Evolutionary conservation across 1,140 invertebrate species (phyloP).

Genomic region (Papilio aristodemus): DNA sequence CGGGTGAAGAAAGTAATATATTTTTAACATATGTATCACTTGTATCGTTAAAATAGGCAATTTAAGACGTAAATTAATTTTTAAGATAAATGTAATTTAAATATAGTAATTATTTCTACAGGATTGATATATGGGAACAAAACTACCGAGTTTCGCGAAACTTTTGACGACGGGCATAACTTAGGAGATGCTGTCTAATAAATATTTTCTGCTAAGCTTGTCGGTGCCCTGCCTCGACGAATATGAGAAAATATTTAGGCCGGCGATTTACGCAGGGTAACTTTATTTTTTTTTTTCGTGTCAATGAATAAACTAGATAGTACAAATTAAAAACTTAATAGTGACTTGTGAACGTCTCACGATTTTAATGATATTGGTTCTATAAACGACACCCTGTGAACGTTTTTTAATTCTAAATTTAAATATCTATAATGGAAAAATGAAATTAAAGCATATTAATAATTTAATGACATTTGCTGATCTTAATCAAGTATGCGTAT

Average conservation of each 20-base stretch:
- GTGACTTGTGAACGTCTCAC: no score
- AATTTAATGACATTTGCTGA: no score
- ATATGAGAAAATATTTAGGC: conserved; percentile 24
- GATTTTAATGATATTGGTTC: no score
- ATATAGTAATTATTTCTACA: neutral
- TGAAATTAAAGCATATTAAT: neutral
- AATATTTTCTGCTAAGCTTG: conserved; percentile 21
- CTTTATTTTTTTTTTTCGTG: conserved; percentile 23
- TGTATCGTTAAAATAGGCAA: no score
- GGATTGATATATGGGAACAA: neutral
- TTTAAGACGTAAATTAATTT: no score
- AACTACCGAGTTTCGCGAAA: neutral
- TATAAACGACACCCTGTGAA: no score
- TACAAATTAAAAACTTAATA: no score
- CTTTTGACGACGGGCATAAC: neutral
- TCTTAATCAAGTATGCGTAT: no score
- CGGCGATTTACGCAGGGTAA: neutral
- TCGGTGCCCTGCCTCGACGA: neutral
- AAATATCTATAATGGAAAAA: no score
- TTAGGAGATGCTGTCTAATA: conserved; percentile 4
- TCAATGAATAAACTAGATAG: conserved; percentile 7
- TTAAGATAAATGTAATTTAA: neutral
- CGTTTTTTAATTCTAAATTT: no score
- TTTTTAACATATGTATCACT: no score
- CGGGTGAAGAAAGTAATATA: no score